Base-by-base conservation (phyloP, 2,113 vertebrate genomes). In the Lophochroa leadbeateri region DNA sequence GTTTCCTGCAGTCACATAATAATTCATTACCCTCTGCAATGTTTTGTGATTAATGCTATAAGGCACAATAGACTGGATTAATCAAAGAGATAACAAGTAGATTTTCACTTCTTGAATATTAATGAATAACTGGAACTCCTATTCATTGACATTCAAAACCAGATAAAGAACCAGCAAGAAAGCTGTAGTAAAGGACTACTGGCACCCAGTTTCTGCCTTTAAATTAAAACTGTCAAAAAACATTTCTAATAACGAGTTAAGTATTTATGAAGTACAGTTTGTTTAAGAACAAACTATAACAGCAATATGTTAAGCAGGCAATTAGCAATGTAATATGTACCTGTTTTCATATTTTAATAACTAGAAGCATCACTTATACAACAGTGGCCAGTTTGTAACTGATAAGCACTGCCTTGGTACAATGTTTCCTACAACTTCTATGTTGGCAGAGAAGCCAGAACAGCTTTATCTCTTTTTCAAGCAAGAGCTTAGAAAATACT, bases 31-130 rank as follows among this genome's bases (percentile, higher is more conserved):
- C 18, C 65, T 88, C 50, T 88, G 61, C 76, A 94, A 75, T 86
- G 43, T 92, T 94, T 95, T 92, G 68, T 90, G 85, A 96, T 93
- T 93, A 90, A 93, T 94, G 71, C 76, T 94, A 67, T 88, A 75
- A 75, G 60, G 76, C 78, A 97, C 96, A 96, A 95, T 81, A 92
- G 93, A 27, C 68, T 33, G 43, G 88, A 95, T 96, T 95, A 95
- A 90, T 94, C 96, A 97, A 81, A 93, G 76, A 71, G 85, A 96
- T 96, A 95, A 95, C 86, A 96, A 90, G 82, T 52, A 92, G 82
- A 86, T 93, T 92, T 92, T 94, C 53, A 86, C 76, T 71, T 84
- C 79, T 96, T 96, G 92, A 95, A 94, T 94, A 93, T 95, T 93
- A 96, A 97, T 94, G 85, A 81, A 81, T 90, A 93, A 86, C 27